Evolutionary conservation across 1,140 invertebrate genomes (phyloP), one percentile per base, ranked within the genome.

Genomic region (Drosophila bipectinata): DNA sequence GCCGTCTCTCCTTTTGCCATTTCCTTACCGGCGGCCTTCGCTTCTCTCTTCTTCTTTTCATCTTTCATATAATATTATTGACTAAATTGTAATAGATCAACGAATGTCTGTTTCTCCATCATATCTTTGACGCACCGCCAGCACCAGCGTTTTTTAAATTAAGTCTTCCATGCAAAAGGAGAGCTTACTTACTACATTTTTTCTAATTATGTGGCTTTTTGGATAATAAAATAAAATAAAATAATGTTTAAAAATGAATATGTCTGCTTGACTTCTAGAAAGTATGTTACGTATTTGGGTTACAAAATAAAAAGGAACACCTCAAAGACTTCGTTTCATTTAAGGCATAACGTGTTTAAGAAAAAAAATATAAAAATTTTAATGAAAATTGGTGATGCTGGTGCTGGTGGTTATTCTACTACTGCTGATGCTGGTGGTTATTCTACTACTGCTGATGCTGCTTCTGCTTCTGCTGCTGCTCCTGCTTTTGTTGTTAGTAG

Each of bases 41-140:
- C 24, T 34, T 37, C 14, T 41, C 32, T 47, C 47, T 14, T 45
- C 32, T 68, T 21, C 9, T 10, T 37, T 51, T 26, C 9, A 58
- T 28, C 49, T 72, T 79, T 75, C 78, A 72, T 48, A 77, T 77
- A 73, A 82, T 77, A 81, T 72, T 80, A 87, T 87, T 87, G 82
- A 85, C 82, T 85, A 87, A 79, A 79, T 82, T 87, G 83, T 88
- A 24, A 21, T 47, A 85, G 82, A 88, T 87, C 78, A 85, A 82
- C 82, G 78, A 87, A 88, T 87, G 83, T 84, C 79, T 84, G 73
- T 79, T 72, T 81, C 67, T 78, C 58, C 64, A 64, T 63, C 26
- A 44, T 44, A 44, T 75, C 54, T 72, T 41, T 48, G 30, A 37
- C 39, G 58, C 71, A 69, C 55, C 55, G 45, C 39, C 39, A 54